phyloP scores from a whole-genome alignment of 64 coral and sea anemone species.

The Actinia equina region DNA sequence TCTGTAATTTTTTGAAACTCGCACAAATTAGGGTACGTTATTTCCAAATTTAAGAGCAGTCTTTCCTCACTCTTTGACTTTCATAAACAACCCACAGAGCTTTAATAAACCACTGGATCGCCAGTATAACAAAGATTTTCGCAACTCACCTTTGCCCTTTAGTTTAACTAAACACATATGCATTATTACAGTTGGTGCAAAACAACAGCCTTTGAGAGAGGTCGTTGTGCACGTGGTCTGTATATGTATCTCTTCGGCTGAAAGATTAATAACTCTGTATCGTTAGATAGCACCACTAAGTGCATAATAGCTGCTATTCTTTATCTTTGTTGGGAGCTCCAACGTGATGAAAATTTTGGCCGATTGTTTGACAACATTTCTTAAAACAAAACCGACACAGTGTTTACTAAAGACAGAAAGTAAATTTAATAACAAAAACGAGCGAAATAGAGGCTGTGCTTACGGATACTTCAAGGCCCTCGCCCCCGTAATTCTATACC shows the following conservation, averaged over 20 bases:
- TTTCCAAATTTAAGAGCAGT: background rate
- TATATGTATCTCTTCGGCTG: constrained; percentile 17
- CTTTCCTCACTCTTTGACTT: constrained; percentile 6
- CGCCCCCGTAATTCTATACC: constrained; percentile 32
- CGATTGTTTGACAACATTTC: background rate
- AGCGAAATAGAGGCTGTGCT: constrained; percentile 26
- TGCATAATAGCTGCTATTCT: constrained; percentile 15
- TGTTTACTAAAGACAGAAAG: constrained; percentile 22
- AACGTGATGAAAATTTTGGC: background rate
- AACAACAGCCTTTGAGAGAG: constrained; percentile 21
- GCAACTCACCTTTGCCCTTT: constrained; percentile 38
- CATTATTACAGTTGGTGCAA: constrained; percentile 10
- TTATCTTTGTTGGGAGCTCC: constrained; percentile 7
- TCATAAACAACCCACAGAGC: constrained; percentile 14
- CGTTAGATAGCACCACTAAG: constrained; percentile 22
- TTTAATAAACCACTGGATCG: background rate
- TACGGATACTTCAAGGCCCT: constrained; percentile 3
- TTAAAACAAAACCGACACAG: background rate
- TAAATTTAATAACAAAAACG: constrained; percentile 24
- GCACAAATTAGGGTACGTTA: background rate
- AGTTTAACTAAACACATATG: constrained; percentile 21
- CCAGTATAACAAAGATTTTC: background rate
- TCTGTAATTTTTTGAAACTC: background rate
- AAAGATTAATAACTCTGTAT: constrained; percentile 21
- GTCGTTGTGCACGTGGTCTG: constrained; percentile 20